Evolutionary conservation across 2,888 invertebrate genomes (phyloP).

Genomic region (Cheilosia impressa): DNA sequence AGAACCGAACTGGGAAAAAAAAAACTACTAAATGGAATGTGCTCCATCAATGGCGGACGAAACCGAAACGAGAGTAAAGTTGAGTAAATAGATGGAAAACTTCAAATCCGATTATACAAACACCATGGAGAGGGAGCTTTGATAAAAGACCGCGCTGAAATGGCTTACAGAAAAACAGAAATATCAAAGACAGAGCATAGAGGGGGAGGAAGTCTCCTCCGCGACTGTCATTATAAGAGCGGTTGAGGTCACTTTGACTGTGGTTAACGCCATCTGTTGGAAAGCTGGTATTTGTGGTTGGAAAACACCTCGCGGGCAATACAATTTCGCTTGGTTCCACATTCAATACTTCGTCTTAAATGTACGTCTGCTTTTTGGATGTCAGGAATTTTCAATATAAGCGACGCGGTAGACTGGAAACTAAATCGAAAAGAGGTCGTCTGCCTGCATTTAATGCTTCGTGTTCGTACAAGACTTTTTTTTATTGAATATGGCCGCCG

Average conservation of each 20-base stretch:
- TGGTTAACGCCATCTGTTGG: neutral
- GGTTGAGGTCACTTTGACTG: neutral
- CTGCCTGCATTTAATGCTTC: neutral
- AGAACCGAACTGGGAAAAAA: neutral
- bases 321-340: neutral
- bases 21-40: neutral
- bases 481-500: slow-evolving; percentile 16
- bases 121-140: slow-evolving; percentile 6
- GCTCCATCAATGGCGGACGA: slow-evolving; percentile 35
- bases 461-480: neutral
- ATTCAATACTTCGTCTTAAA: neutral
- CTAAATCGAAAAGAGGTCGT: neutral
- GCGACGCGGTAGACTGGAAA: slow-evolving; percentile 25
- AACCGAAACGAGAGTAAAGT: slow-evolving; percentile 34
- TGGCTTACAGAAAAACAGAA: neutral
- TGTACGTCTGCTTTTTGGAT: neutral
- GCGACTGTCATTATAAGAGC: neutral
- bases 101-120: slow-evolving; percentile 37
- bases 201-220: neutral
- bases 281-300: neutral
- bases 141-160: neutral
- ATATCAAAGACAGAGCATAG: neutral
- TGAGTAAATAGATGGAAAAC: slow-evolving; percentile 34
- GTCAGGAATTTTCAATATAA: slow-evolving; percentile 38
- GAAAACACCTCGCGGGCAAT: neutral